These are phyloP conservation scores for Gambusia holbrooki DNA, from an alignment of 2,113 vertebrate genomes.

Conservation along the genomic window DNA sequence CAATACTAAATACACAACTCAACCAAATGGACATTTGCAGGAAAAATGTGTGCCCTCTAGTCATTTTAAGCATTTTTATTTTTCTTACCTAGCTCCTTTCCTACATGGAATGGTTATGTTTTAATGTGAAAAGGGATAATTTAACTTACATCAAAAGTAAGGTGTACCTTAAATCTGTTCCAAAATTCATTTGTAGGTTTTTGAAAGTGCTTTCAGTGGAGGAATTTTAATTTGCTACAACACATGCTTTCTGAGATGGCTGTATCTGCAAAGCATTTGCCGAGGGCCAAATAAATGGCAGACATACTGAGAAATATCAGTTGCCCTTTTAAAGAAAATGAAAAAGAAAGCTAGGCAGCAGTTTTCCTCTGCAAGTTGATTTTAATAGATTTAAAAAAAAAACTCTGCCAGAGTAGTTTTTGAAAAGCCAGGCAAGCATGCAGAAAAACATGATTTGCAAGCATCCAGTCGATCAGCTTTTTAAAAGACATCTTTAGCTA, in stretches of 20 bases:
- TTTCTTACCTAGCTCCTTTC: neutral
- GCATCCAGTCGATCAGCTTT: constrained; percentile 23
- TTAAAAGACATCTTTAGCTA: neutral
- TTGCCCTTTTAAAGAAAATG: constrained; percentile 68
- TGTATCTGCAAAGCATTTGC: constrained; percentile 47
- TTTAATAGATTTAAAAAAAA: constrained; percentile 57
- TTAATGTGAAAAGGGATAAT: constrained; percentile 9
- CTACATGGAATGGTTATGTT: neutral
- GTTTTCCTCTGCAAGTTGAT: constrained; percentile 61
- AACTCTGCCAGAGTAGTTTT: constrained; percentile 54
- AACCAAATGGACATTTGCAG: too few species aligned
- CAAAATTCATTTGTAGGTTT: constrained; percentile 7
- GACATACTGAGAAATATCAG: constrained; percentile 50
- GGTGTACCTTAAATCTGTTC: neutral
- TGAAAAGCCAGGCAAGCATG: constrained; percentile 37
- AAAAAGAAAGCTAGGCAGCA: constrained; percentile 44
- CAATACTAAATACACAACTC: neutral
- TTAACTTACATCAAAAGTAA: constrained; percentile 3
- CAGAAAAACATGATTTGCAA: constrained; percentile 26
- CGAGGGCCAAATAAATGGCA: constrained; percentile 50
- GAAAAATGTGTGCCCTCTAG: too few species aligned
- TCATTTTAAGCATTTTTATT: neutral
- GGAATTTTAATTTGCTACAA: constrained; percentile 24
- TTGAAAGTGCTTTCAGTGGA: constrained; percentile 25
- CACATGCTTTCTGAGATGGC: constrained; percentile 31